A percentile compares a stretch with the other conserved stretches of the same genome.
Conservation (phyloP, 1,140 invertebrate genomes). For the Dinoponera quadriceps region DNA sequence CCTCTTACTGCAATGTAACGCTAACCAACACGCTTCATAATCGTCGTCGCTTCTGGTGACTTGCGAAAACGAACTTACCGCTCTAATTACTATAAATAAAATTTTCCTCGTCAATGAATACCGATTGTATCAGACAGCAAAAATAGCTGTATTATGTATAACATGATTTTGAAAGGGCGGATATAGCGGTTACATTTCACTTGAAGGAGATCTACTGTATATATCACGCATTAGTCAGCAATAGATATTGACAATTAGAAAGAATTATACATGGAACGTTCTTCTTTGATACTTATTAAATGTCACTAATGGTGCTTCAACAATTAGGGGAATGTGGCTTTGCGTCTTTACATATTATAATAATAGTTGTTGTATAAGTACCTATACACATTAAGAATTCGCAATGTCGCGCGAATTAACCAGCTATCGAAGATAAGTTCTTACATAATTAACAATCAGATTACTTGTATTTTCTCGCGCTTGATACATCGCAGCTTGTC, state of each 20-base stretch:
- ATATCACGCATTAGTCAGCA: constrained; percentile 1
- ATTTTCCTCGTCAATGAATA: background rate
- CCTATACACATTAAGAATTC: constrained; percentile 70
- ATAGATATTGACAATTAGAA: constrained; percentile 5
- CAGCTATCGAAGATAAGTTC: constrained; percentile 23
- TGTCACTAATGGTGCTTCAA: constrained; percentile 14
- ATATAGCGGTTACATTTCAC: constrained; percentile 1
- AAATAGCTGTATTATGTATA: too few relatives aligned
- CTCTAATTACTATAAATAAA: background rate
- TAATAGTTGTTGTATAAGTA: constrained; percentile 58
- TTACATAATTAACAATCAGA: constrained; percentile 4
- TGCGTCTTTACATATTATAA: constrained; percentile 42
- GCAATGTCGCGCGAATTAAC: background rate
- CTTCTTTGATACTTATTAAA: constrained; percentile 17
- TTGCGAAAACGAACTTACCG: constrained; percentile 17
- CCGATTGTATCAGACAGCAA: background rate
- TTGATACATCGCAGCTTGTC: constrained; percentile 53
- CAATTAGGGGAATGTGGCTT: constrained; percentile 22
- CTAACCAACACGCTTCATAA: constrained; percentile 69
- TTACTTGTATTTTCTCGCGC: background rate
- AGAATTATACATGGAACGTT: constrained; percentile 4
- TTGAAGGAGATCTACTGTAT: background rate
- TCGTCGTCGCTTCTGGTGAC: constrained; percentile 52
- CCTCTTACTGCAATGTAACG: constrained; percentile 77
- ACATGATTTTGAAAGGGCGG: background rate